phyloP scores from a whole-genome alignment of 2,888 invertebrate species.

The Callyntrura guangdongensis region DNA sequence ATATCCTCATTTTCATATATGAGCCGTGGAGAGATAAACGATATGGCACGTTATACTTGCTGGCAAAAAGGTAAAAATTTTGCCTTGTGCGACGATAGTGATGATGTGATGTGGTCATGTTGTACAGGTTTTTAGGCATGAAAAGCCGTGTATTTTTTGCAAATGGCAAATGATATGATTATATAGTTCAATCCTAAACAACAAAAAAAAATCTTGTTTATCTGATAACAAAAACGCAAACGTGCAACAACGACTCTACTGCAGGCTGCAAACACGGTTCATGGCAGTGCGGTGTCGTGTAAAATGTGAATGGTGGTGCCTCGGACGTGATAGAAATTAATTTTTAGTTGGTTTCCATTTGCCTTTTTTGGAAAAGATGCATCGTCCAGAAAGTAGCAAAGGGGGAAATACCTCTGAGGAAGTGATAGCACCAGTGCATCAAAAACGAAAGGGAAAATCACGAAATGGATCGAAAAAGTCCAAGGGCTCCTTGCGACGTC shows the following conservation, averaged over 20 bases:
- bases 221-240: slow-evolving; percentile 54
- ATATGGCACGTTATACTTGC: slow-evolving; percentile 24
- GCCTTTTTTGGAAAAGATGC: slow-evolving; percentile 5
- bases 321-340: neutral
- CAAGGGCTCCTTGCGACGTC: slow-evolving; percentile 21
- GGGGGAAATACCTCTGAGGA: neutral
- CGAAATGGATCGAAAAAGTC: slow-evolving; percentile 44
- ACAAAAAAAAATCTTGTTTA: slow-evolving; percentile 37
- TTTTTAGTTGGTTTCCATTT: too few relatives aligned
- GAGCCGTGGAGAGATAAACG: neutral
- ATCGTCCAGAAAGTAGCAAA: neutral
- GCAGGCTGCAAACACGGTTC: neutral
- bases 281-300: neutral
- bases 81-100: neutral
- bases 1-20: slow-evolving; percentile 63
- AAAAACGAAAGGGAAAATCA: neutral
- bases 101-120: neutral
- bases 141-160: slow-evolving; percentile 28
- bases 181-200: slow-evolving; percentile 19
- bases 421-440: neutral
- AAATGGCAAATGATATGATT: slow-evolving; percentile 25
- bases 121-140: neutral
- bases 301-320: neutral
- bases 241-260: neutral
- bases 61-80: slow-evolving; percentile 50